Evolutionary conservation across 2,888 invertebrate species (phyloP).

Genomic region (Hydroisotoma schaefferi): DNA sequence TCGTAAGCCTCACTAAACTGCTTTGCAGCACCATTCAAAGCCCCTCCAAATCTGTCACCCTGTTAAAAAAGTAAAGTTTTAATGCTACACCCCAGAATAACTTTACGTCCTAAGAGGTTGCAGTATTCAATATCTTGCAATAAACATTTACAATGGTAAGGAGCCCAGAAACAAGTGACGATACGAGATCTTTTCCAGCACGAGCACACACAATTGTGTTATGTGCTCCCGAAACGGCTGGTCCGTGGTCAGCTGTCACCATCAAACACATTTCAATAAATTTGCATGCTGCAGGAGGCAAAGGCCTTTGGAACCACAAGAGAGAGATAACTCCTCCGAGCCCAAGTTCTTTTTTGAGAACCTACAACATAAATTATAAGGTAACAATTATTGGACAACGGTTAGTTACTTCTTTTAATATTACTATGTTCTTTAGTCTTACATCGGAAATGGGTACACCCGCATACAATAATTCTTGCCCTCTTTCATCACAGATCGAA

Average conservation of each 20-base stretch:
- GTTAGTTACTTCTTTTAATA: not conserved
- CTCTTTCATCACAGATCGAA: conserved; percentile 97
- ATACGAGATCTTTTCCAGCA: conserved; percentile 95
- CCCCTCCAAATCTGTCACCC: conserved; percentile 99
- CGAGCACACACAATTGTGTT: conserved; percentile 97
- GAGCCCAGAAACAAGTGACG: conserved; percentile 90
- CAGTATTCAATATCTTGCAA: no score
- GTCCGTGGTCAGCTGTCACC: conserved; percentile 98
- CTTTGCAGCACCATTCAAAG: conserved; percentile 93
- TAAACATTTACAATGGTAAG: conserved; percentile 83
- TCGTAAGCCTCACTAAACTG: conserved; percentile 98
- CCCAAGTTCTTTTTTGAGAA: conserved; percentile 90
- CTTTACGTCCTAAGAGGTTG: not conserved
- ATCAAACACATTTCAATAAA: conserved; percentile 99
- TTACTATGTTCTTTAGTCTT: conserved; percentile 42
- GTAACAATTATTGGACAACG: not conserved
- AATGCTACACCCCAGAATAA: not conserved
- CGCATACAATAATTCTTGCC: conserved; percentile 93
- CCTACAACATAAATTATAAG: conserved; percentile 51
- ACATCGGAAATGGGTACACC: conserved; percentile 74
- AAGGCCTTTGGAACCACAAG: conserved; percentile 96
- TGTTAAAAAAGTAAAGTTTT: conserved; percentile 51
- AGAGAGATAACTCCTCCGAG: conserved; percentile 96
- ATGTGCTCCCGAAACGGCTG: conserved; percentile 97
- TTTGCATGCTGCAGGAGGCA: conserved; percentile 90